A percentile compares a stretch with the other conserved stretches of the same genome.
These are phyloP conservation scores for Triplophysa siluroides DNA, from an alignment of 2,113 vertebrate species.

Conservation along the genomic window DNA sequence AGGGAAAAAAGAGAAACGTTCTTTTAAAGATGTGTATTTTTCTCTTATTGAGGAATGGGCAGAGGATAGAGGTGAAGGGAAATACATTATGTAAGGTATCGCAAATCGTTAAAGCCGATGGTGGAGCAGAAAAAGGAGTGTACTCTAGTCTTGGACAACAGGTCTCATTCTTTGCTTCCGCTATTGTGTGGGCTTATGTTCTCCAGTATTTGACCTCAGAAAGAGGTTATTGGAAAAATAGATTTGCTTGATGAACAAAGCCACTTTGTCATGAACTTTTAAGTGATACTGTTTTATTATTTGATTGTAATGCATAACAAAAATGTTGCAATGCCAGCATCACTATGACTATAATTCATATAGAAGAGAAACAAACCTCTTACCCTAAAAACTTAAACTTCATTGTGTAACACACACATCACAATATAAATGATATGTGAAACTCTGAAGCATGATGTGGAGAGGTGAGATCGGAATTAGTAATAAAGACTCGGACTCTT, in stretches of 20 bases:
- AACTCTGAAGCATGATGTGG: too few relatives aligned
- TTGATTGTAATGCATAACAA: not conserved
- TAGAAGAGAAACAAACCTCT: too few relatives aligned
- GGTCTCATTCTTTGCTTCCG: slow-evolving; percentile 28
- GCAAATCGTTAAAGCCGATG: slow-evolving; percentile 64
- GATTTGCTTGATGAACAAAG: not conserved
- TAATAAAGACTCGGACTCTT: too few relatives aligned
- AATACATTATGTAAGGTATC: slow-evolving; percentile 67
- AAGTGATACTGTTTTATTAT: not conserved
- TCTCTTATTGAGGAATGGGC: slow-evolving; percentile 55
- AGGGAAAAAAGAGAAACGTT: slow-evolving; percentile 12
- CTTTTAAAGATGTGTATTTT: slow-evolving; percentile 29
- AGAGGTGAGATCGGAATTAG: too few relatives aligned
- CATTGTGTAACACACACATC: too few relatives aligned
- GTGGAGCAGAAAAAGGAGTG: slow-evolving; percentile 71
- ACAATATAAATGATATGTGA: too few relatives aligned
- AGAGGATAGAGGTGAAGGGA: slow-evolving; percentile 46
- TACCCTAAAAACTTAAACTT: too few relatives aligned
- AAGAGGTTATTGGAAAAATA: slow-evolving; percentile 17
- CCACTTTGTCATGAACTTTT: not conserved
- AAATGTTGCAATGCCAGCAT: not conserved
- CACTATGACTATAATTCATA: not conserved
- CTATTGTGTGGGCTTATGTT: not conserved
- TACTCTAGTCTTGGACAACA: slow-evolving; percentile 51
- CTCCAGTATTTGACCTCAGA: slow-evolving; percentile 11